Conservation (phyloP, 2,113 vertebrate species). For the Colinus virginianus region DNA sequence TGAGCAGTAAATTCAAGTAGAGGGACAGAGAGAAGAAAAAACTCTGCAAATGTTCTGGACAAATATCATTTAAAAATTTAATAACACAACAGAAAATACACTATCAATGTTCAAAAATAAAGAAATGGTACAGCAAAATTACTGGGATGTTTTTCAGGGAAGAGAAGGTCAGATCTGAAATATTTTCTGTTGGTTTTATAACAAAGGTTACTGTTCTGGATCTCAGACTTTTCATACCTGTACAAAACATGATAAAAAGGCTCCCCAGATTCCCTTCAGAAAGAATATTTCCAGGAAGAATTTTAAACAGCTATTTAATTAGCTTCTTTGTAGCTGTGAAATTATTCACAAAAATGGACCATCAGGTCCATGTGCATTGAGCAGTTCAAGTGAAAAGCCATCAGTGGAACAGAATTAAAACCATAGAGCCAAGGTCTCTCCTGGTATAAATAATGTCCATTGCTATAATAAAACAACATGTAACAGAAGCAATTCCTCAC, state of each 20-base stretch:
- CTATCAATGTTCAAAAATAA: not conserved
- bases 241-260: not conserved
- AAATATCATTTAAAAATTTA: not conserved
- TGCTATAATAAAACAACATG: conserved; percentile 41
- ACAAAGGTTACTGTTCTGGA: not conserved
- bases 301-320: not conserved
- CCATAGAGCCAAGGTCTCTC: not conserved
- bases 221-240: not conserved
- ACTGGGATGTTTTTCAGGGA: not conserved
- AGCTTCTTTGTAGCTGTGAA: not conserved
- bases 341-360: not conserved
- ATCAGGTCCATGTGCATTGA: not conserved
- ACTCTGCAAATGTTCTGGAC: not conserved
- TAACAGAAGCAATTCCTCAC: conserved; percentile 55
- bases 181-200: not conserved
- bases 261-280: not conserved
- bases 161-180: not conserved
- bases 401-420: conserved; percentile 51
- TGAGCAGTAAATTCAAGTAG: not conserved
- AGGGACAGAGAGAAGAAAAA: not conserved
- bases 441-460: conserved; percentile 33
- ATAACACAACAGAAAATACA: not conserved
- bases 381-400: conserved; percentile 30
- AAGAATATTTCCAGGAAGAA: not conserved
- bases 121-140: not conserved